These are phyloP conservation scores for Coleophora flavipennella DNA, from an alignment of 2,888 invertebrate species.

Conservation along the genomic window DNA sequence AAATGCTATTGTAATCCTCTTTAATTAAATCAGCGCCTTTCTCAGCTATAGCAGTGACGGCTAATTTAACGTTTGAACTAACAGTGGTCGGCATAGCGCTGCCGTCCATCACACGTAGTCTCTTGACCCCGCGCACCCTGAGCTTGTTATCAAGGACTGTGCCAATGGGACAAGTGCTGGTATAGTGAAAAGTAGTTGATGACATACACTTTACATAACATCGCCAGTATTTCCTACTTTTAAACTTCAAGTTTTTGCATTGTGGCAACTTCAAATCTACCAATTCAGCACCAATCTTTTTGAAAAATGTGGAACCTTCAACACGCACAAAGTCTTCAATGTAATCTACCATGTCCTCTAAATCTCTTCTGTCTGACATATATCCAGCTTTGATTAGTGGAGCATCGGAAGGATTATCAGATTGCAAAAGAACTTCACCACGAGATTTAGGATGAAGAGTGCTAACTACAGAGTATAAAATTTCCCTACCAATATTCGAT, in stretches of 20 bases:
- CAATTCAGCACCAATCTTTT: conserved; percentile 36
- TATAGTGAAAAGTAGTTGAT: conserved; percentile 57
- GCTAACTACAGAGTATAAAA: conserved; percentile 49
- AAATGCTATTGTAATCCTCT: too few relatives aligned
- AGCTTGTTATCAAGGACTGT: conserved; percentile 46
- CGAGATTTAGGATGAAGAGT: conserved; percentile 50
- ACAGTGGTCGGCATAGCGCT: conserved; percentile 60
- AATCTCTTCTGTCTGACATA: conserved; percentile 47
- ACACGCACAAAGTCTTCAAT: conserved; percentile 44
- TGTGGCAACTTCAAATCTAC: conserved; percentile 40
- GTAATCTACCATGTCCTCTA: conserved; percentile 39
- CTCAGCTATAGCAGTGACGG: conserved; percentile 62
- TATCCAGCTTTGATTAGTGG: conserved; percentile 54
- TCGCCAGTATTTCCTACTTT: conserved; percentile 51
- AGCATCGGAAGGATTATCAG: conserved; percentile 35
- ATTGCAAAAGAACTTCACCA: conserved; percentile 43
- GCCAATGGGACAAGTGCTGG: conserved; percentile 61
- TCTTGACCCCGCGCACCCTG: conserved; percentile 37
- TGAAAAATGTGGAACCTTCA: conserved; percentile 41
- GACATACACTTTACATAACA: conserved; percentile 57
- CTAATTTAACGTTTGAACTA: conserved; percentile 55
- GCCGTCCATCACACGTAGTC: conserved; percentile 51
- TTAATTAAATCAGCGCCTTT: conserved; percentile 58
- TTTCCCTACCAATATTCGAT: conserved; percentile 46
- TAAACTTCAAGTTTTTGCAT: conserved; percentile 42